These are phyloP conservation scores for Dasypolia templi DNA, from an alignment of 2,888 invertebrate genomes.

Conservation along the genomic window DNA sequence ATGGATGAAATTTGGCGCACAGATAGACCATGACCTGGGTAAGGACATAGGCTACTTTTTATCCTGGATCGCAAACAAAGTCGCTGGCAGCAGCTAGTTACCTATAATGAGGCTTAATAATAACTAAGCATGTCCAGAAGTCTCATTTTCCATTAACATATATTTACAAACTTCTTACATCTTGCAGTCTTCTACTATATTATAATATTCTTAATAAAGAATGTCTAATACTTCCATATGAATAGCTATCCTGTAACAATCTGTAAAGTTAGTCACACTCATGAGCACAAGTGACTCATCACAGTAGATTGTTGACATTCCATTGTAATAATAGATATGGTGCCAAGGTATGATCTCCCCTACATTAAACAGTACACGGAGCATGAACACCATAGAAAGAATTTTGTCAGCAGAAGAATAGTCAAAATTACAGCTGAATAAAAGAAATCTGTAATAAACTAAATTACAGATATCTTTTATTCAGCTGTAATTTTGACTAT, in stretches of 20 bases:
- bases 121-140: background rate
- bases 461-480: no score
- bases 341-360: background rate
- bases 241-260: background rate
- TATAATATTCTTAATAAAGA: background rate
- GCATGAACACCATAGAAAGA: no score
- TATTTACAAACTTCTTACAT: background rate
- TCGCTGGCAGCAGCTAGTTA: no score
- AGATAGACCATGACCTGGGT: no score
- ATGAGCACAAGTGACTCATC: slow-evolving; percentile 24
- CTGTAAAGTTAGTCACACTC: slow-evolving; percentile 12
- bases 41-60: no score
- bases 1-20: no score
- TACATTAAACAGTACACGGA: slow-evolving; percentile 8
- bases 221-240: background rate
- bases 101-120: background rate
- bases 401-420: no score
- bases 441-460: no score
- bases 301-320: slow-evolving; percentile 11
- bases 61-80: no score
- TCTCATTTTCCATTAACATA: background rate
- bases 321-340: slow-evolving; percentile 17
- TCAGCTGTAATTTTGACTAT: no score
- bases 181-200: background rate
- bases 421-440: no score